Conservation (phyloP, 2,797 vertebrate genomes). For the Eleutherodactylus coqui region DNA sequence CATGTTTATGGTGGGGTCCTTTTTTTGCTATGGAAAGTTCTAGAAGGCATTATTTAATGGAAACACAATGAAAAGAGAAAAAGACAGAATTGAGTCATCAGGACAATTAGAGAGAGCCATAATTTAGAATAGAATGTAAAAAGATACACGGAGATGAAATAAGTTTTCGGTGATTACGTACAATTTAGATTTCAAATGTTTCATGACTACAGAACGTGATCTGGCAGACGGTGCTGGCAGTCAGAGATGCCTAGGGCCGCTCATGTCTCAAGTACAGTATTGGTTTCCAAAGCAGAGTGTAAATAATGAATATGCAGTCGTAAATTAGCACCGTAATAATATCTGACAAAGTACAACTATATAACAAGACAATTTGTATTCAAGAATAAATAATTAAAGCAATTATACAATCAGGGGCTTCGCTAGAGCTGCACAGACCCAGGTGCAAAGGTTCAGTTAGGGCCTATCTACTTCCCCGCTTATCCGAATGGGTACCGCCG, state of each 20-base stretch:
- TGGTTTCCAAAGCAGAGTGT: constrained; percentile 34
- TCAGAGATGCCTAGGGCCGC: constrained; percentile 14
- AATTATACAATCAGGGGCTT: too few relatives aligned
- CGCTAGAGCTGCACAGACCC: too few relatives aligned
- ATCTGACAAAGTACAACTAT: not conserved
- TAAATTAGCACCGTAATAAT: not conserved
- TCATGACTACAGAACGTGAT: constrained; percentile 1
- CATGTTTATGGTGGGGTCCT: constrained; percentile 20
- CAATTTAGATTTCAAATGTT: constrained; percentile 23
- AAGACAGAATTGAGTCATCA: not conserved
- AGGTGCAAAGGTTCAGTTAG: too few relatives aligned
- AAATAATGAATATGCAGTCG: constrained; percentile 21
- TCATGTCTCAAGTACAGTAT: not conserved
- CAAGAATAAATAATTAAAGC: not conserved
- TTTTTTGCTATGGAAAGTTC: constrained; percentile 38
- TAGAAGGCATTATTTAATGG: constrained; percentile 16
- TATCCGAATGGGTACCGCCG: too few relatives aligned
- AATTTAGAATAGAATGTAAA: constrained; percentile 31
- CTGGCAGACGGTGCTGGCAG: not conserved
- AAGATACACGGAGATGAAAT: constrained; percentile 13
- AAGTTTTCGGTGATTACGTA: constrained; percentile 5
- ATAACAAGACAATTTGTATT: not conserved
- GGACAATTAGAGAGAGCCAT: constrained; percentile 1
- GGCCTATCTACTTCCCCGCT: too few relatives aligned
- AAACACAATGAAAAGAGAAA: constrained; percentile 10